phyloP scores from a whole-genome alignment of 2,888 invertebrate species.

The Sinhomidia bicolor region DNA sequence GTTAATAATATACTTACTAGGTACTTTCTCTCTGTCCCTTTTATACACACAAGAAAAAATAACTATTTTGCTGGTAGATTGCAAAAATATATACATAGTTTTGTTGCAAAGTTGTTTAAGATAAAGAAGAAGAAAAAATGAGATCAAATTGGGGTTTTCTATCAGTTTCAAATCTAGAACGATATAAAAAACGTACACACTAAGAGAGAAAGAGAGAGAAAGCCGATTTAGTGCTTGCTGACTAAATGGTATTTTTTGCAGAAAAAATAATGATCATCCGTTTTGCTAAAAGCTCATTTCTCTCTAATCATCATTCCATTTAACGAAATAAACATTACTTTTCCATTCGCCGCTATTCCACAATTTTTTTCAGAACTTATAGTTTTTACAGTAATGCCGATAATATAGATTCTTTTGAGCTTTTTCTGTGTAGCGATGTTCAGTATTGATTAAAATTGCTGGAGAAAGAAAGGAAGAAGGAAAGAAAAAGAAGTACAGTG shows the following conservation, averaged over 20 bases:
- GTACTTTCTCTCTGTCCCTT: no score
- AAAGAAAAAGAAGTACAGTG: background rate
- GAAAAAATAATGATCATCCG: constrained; percentile 30
- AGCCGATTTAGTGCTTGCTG: background rate
- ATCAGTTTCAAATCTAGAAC: constrained; percentile 12
- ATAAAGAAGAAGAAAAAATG: no score
- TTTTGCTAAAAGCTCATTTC: constrained; percentile 48
- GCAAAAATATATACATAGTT: background rate
- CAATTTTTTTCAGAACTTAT: background rate
- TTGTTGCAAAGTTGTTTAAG: background rate
- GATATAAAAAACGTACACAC: background rate
- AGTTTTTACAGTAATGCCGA: no score
- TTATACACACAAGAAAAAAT: no score
- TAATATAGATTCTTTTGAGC: background rate
- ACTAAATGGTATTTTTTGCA: constrained; percentile 4
- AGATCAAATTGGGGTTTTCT: background rate
- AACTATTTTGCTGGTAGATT: background rate
- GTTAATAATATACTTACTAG: no score
- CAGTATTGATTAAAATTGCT: constrained; percentile 53
- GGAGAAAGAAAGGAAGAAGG: background rate
- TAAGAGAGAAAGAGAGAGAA: background rate
- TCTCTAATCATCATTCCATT: constrained; percentile 49
- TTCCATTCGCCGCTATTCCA: background rate
- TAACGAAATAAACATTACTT: constrained; percentile 25
- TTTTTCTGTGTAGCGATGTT: background rate